These are phyloP conservation scores for Megastigmus dorsalis DNA, from an alignment of 2,888 invertebrate species.

Conservation along the genomic window DNA sequence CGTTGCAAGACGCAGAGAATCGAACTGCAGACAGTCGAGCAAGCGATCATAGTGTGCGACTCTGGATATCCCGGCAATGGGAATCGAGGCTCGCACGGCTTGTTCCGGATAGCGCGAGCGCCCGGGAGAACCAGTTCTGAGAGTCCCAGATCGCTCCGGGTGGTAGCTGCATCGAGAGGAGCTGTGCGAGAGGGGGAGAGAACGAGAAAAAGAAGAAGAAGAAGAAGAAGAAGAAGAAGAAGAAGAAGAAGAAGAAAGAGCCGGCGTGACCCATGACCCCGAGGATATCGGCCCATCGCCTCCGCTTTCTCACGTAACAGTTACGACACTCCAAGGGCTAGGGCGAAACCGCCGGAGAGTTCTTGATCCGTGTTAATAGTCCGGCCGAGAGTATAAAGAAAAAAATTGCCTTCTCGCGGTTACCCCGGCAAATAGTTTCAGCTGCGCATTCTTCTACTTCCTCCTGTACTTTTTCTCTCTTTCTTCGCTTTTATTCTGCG, in stretches of 20 bases:
- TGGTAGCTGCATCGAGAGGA: background rate
- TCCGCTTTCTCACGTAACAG: constrained; percentile 71
- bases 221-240: constrained; percentile 27
- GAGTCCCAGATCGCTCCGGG: background rate
- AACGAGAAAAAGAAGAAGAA: background rate
- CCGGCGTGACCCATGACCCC: constrained; percentile 70
- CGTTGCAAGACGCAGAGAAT: background rate
- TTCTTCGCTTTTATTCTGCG: too few species aligned
- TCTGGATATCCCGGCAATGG: background rate
- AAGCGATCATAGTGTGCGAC: background rate
- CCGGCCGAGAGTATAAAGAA: constrained; percentile 7
- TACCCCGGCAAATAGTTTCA: constrained; percentile 25
- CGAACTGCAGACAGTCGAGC: background rate
- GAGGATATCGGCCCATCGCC: constrained; percentile 70
- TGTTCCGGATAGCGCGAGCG: constrained; percentile 9
- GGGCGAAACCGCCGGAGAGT: constrained; percentile 1
- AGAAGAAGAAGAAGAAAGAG: constrained; percentile 47
- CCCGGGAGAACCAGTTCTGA: constrained; percentile 25
- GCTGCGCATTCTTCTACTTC: constrained; percentile 1
- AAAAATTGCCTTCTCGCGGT: constrained; percentile 37
- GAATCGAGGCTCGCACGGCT: background rate
- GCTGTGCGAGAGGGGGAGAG: background rate
- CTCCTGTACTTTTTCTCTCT: too few species aligned
- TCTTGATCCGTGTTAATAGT: constrained; percentile 55
- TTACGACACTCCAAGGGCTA: constrained; percentile 62